Conservation (phyloP, 2,113 vertebrate genomes). For the Aspidoscelis tigris region DNA sequence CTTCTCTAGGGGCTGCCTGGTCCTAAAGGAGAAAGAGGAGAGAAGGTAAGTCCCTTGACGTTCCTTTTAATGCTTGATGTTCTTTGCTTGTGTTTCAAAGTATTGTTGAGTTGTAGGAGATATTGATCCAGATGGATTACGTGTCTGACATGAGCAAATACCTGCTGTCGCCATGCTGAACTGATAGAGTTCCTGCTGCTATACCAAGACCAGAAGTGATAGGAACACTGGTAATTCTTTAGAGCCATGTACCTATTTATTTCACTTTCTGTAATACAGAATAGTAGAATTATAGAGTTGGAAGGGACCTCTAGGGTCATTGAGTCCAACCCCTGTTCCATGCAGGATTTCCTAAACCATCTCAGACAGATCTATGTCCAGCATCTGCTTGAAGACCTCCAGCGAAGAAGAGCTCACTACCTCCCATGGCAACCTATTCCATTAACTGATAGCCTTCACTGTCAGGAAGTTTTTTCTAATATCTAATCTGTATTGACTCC, state of each 20-base stretch:
- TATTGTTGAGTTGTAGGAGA: too few relatives aligned
- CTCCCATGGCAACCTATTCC: too few relatives aligned
- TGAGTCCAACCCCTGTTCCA: too few relatives aligned
- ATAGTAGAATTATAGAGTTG: neutral
- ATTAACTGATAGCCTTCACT: too few relatives aligned
- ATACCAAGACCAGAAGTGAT: neutral
- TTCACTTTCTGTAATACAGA: neutral
- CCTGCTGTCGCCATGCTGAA: neutral
- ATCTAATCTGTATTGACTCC: too few relatives aligned
- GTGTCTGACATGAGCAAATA: neutral
- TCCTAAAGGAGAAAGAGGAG: conserved; percentile 90
- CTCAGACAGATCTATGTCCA: too few relatives aligned
- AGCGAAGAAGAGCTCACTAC: too few relatives aligned
- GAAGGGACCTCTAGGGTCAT: too few relatives aligned
- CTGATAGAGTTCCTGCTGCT: neutral
- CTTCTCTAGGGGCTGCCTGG: conserved; percentile 85
- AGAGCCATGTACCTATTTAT: neutral
- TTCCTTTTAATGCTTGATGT: neutral
- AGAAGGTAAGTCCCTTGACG: conserved; percentile 82
- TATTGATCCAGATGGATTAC: neutral
- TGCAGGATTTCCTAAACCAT: too few relatives aligned
- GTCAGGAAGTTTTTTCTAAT: too few relatives aligned
- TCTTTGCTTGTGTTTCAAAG: neutral
- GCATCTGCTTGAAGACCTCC: too few relatives aligned
- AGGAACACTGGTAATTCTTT: neutral